Conservation (phyloP, 2,888 invertebrate species). For the Poecilobothrus nobilitatus region DNA sequence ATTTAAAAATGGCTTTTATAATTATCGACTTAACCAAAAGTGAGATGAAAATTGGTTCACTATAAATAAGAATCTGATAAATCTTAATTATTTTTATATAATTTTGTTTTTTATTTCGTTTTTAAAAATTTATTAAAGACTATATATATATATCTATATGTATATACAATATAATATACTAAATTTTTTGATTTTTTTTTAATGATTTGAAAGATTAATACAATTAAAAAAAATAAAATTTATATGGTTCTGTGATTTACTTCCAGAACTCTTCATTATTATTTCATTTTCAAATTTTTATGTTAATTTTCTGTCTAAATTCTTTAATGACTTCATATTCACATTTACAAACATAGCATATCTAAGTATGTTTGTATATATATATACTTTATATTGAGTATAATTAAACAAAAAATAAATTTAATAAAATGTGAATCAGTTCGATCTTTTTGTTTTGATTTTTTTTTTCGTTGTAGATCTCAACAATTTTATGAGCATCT, state of each 20-base stretch:
- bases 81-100: neutral
- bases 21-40: neutral
- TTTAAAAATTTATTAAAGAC: neutral
- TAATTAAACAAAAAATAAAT: no score
- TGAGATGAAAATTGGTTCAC: neutral
- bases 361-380: no score
- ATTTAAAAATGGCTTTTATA: neutral
- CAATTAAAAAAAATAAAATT: neutral
- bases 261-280: neutral
- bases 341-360: neutral
- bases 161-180: neutral
- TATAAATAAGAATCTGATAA: neutral
- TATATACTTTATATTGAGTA: no score
- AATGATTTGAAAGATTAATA: neutral
- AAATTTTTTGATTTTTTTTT: neutral
- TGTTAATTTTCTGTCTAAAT: neutral
- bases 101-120: no score
- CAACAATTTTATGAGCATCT: no score
- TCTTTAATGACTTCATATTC: neutral
- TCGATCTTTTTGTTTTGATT: no score
- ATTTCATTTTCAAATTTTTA: neutral
- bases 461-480: no score
- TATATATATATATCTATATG: neutral
- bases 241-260: neutral
- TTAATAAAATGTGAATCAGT: no score